These are phyloP conservation scores for Epizoanthus rinbou DNA, from an alignment of 92 coral and sea anemone species.

Conservation along the genomic window DNA sequence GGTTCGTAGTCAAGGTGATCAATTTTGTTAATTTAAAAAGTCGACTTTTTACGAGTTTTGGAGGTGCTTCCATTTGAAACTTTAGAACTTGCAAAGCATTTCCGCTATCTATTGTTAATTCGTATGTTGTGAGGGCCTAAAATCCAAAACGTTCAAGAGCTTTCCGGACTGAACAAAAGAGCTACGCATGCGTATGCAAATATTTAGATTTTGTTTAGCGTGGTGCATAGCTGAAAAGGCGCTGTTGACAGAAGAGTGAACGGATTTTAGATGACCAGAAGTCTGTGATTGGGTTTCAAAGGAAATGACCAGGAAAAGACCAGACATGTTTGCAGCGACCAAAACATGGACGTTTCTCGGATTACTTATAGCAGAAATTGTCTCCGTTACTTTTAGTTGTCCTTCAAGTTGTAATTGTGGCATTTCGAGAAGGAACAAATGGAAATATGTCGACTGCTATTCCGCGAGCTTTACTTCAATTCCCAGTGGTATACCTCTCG, in stretches of 20 bases:
- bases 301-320: conserved; percentile 8
- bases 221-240: conserved; percentile 17
- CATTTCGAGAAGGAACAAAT: not conserved
- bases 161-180: conserved; percentile 38
- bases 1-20: too few species aligned
- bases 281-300: not conserved
- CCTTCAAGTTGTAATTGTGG: conserved; percentile 31
- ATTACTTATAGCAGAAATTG: conserved; percentile 17
- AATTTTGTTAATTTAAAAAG: not conserved
- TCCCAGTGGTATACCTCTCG: conserved; percentile 34
- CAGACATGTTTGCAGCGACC: conserved; percentile 29
- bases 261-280: conserved; percentile 16
- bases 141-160: conserved; percentile 41
- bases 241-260: conserved; percentile 43
- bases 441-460: conserved; percentile 24
- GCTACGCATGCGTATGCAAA: conserved; percentile 48
- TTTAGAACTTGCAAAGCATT: conserved; percentile 33
- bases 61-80: not conserved
- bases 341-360: conserved; percentile 1
- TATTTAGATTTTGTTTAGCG: conserved; percentile 38
- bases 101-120: conserved; percentile 24
- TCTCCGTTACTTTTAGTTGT: not conserved
- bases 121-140: conserved; percentile 23
- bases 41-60: not conserved
- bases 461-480: conserved; percentile 10